These are phyloP conservation scores for Pinna nobilis DNA, from an alignment of 1,140 invertebrate species.

Conservation along the genomic window DNA sequence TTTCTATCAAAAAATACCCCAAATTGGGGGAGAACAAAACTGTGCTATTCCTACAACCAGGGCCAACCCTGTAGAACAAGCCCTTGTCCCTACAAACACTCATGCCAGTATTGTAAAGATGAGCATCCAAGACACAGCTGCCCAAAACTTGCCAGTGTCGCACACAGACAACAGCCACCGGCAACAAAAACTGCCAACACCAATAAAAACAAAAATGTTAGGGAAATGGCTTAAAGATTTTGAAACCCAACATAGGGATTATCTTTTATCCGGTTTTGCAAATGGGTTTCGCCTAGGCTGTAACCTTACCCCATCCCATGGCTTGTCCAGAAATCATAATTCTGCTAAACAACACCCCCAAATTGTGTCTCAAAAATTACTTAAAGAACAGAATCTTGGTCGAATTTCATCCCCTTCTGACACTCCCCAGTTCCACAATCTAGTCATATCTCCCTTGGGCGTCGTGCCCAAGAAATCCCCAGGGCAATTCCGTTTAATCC, in stretches of 20 bases:
- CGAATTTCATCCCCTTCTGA: background rate
- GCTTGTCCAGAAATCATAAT: background rate
- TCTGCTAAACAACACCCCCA: background rate
- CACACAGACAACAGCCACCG: background rate
- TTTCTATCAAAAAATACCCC: too few species aligned
- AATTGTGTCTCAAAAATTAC: background rate
- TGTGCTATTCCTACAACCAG: background rate
- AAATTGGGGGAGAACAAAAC: too few species aligned
- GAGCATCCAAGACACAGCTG: background rate
- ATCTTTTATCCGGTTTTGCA: background rate
- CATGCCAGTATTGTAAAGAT: background rate
- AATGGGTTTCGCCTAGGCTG: background rate
- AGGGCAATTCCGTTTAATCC: conserved; percentile 10
- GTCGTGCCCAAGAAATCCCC: conserved; percentile 2
- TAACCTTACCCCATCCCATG: background rate
- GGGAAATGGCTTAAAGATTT: background rate
- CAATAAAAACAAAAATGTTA: background rate
- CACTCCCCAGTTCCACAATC: background rate
- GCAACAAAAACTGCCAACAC: background rate
- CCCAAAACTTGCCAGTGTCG: background rate
- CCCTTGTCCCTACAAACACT: background rate
- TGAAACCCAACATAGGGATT: background rate
- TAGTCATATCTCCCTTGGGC: background rate
- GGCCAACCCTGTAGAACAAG: background rate
- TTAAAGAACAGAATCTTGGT: background rate